A percentile compares a stretch with the other conserved stretches of the same genome.
phyloP scores from a whole-genome alignment of 2,888 invertebrate genomes.

The Sarcophaga rosellei region DNA sequence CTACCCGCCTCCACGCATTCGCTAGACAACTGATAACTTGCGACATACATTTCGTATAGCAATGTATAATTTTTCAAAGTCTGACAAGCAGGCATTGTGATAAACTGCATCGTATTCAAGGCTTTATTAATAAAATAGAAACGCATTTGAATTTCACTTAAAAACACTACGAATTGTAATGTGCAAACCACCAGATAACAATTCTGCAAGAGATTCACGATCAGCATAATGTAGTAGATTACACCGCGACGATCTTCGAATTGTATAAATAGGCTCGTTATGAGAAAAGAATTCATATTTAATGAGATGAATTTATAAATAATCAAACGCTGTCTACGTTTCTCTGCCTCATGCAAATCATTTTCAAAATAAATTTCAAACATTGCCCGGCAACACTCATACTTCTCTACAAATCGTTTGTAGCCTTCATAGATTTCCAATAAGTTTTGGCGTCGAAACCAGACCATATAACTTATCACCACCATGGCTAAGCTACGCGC shows the following conservation, averaged over 20 bases:
- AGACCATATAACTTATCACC: conserved; percentile 15
- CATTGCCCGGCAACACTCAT: neutral
- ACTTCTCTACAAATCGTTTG: conserved; percentile 2
- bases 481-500: neutral
- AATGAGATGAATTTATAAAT: conserved; percentile 23
- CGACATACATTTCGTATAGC: conserved; percentile 36
- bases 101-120: neutral
- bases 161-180: conserved; percentile 14
- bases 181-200: conserved; percentile 2
- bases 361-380: neutral
- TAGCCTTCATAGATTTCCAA: neutral
- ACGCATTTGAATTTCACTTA: conserved; percentile 22
- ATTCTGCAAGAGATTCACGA: conserved; percentile 1
- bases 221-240: conserved; percentile 3
- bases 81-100: neutral
- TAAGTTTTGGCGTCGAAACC: neutral
- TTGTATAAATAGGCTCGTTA: neutral
- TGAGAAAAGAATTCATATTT: neutral
- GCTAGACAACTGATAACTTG: neutral
- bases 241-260: neutral
- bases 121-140: conserved; percentile 23
- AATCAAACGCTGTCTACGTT: neutral
- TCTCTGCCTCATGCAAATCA: neutral
- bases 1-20: neutral
- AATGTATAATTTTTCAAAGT: neutral